These are phyloP conservation scores for Sebastes diploproa DNA, from an alignment of 2,797 vertebrate species.

Conservation along the genomic window DNA sequence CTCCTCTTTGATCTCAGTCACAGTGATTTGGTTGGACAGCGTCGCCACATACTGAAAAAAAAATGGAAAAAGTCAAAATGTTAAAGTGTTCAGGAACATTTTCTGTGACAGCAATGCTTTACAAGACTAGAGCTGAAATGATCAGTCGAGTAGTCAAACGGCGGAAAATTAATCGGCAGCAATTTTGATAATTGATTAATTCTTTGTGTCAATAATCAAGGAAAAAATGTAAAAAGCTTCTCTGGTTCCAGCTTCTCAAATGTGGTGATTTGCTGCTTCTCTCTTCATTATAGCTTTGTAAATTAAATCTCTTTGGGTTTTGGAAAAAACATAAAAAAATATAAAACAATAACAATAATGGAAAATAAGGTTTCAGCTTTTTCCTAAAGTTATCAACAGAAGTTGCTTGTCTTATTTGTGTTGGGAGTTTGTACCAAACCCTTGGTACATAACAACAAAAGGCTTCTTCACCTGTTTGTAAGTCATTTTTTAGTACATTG, in stretches of 20 bases:
- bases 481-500: background rate
- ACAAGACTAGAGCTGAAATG: background rate
- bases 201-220: background rate
- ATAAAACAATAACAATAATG: too few species aligned
- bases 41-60: constrained; percentile 35
- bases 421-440: too few species aligned
- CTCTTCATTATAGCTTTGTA: background rate
- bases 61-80: background rate
- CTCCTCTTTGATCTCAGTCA: constrained; percentile 63
- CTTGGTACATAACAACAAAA: too few species aligned
- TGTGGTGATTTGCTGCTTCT: background rate
- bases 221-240: background rate
- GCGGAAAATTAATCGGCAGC: background rate
- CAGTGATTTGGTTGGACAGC: constrained; percentile 21
- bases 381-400: too few species aligned
- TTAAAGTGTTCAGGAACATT: background rate
- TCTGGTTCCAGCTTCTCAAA: background rate
- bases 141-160: background rate
- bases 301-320: background rate
- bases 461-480: background rate
- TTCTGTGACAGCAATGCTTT: background rate
- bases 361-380: too few species aligned
- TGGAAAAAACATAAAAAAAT: background rate
- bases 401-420: too few species aligned
- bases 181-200: background rate